Percentiles rank a stretch among this genome's conserved stretches.
phyloP scores from a whole-genome alignment of 2,113 vertebrate genomes.

The Nibea coibor region DNA sequence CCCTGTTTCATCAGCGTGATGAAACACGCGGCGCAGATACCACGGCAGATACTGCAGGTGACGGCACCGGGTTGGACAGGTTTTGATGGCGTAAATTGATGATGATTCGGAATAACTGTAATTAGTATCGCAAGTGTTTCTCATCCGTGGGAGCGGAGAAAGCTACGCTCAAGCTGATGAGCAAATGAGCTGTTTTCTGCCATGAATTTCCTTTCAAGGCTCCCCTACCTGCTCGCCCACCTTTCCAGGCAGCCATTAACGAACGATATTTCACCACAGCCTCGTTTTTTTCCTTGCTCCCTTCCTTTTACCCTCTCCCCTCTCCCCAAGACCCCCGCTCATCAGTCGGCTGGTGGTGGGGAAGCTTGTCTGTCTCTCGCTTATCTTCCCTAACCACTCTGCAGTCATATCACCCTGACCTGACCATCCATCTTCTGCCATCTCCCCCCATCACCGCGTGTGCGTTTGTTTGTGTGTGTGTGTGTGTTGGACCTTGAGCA shows the following conservation, averaged over 20 bases:
- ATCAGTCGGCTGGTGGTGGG: slow-evolving; percentile 43
- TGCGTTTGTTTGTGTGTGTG: slow-evolving; percentile 31
- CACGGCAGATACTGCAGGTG: slow-evolving; percentile 5
- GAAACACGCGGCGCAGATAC: neutral
- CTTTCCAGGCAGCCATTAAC: slow-evolving; percentile 25
- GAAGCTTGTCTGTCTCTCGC: slow-evolving; percentile 66
- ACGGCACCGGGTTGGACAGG: neutral
- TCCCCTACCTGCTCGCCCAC: neutral
- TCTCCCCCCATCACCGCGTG: slow-evolving; percentile 21
- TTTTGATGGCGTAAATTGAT: slow-evolving; percentile 2
- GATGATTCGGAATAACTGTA: slow-evolving; percentile 19
- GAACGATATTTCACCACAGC: slow-evolving; percentile 30
- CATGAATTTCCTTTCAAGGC: slow-evolving; percentile 17
- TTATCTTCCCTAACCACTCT: slow-evolving; percentile 75
- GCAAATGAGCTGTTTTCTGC: slow-evolving; percentile 24
- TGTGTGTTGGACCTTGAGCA: slow-evolving; percentile 61
- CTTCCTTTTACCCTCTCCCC: slow-evolving; percentile 35
- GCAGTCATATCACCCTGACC: slow-evolving; percentile 75
- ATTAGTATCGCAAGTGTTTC: slow-evolving; percentile 35
- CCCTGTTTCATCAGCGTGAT: neutral
- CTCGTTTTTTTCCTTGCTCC: slow-evolving; percentile 24
- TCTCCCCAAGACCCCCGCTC: slow-evolving; percentile 36
- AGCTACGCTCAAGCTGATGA: slow-evolving; percentile 31
- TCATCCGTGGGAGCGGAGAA: slow-evolving; percentile 39
- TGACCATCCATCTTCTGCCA: slow-evolving; percentile 76